Evolutionary conservation across 2,113 vertebrate species (phyloP), one percentile per base, ranked within the genome.

Genomic region (Gyps fulvus): DNA sequence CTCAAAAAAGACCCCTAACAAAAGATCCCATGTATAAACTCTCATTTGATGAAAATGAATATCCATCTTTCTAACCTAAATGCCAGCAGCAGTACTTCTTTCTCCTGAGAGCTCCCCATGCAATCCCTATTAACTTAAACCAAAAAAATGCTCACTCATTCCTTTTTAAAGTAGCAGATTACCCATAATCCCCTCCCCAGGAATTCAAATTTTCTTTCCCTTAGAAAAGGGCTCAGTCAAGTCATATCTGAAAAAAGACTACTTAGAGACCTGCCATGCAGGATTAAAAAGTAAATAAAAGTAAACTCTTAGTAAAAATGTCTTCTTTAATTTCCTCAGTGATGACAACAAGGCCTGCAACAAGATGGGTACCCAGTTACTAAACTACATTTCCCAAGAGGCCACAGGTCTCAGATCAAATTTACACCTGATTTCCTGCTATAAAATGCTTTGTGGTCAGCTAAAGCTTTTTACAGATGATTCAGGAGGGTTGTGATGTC

Each of bases 301-400:
- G 57, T 34, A n/a, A 94, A 76, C 8, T 40, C 23, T 21, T 45
- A 22, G 29, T 23, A 55, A 78, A 90, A 95, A 63, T 6, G 13
- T n/a, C 25, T 27, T 31, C 43, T 83, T 61, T 65, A 17, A 83
- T 85, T 73, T 58, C 31, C 23, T 45, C 29, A 40, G 36, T 12
- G 17, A 50, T 6, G 21, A 70, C 9, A 66, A 43, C 23, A 61
- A 66, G 6, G 5, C 13, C 12, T 55, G 13, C 10, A 65, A 38
- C 10, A 66, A 85, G 45, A 61, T 71, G 54, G 40, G 17, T 4
- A 42, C 16, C 15, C 38, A 16, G 17, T 1, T 23, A 22, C 54
- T 69, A 73, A 96, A 94, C 93, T 78, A 50, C 85, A 50, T 80
- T 86, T 94, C 95, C 90, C 92, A 83, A 29, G 34, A 54, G 74